phyloP scores from a whole-genome alignment of 1,140 invertebrate species.

The Pachypsylla venusta region DNA sequence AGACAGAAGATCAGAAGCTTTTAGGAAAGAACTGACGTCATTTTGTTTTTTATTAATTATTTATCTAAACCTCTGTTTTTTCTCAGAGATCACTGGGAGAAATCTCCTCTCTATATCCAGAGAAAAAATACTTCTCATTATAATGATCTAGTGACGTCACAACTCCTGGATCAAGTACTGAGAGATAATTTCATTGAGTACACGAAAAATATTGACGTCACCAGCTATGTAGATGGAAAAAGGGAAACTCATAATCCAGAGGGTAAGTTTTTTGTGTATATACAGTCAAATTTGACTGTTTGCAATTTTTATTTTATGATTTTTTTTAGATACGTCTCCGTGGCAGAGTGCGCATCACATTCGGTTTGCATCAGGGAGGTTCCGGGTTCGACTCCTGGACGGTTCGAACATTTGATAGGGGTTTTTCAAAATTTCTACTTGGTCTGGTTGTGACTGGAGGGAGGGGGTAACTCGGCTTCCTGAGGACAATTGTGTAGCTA shows the following conservation, averaged over 20 bases:
- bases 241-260: conserved; percentile 77
- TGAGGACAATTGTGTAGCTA: too few species aligned
- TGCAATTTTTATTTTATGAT: not conserved
- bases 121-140: conserved; percentile 49
- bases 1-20: not conserved
- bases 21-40: not conserved
- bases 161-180: conserved; percentile 61
- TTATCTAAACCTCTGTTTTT: conserved; percentile 17
- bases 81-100: conserved; percentile 54
- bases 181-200: conserved; percentile 58
- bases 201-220: conserved; percentile 80
- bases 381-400: too few species aligned
- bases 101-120: conserved; percentile 54
- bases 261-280: conserved; percentile 32
- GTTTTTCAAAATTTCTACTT: too few species aligned
- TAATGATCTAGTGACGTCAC: conserved; percentile 53
- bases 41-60: conserved; percentile 15
- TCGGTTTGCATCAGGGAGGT: too few species aligned
- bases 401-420: too few species aligned
- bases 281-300: not conserved
- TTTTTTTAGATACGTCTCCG: too few species aligned
- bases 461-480: too few species aligned
- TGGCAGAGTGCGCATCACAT: too few species aligned
- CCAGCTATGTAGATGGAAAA: conserved; percentile 59
- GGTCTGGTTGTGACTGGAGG: too few species aligned